Evolutionary conservation across 2,888 invertebrate species (phyloP), one percentile per base, ranked within the genome.

Genomic region (Meandrusa payeni): DNA sequence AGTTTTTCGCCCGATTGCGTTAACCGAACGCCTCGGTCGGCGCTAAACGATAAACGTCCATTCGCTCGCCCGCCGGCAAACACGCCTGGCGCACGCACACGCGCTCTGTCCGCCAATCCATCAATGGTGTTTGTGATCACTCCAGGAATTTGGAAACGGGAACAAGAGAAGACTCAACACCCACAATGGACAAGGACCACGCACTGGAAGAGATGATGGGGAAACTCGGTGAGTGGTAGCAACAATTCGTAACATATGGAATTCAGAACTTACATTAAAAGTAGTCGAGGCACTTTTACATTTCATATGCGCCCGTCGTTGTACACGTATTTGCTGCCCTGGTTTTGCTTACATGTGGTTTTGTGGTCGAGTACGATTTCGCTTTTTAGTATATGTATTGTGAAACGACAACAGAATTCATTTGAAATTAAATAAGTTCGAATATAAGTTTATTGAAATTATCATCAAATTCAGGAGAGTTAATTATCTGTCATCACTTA

Each of bases 131-230:
- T 73, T 72, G 77, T 79, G 76, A 64, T 56, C 56, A 41, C 74
- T 69, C 54, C 75, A 76, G 73, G 70, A 66, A 50, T 62, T 61
- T 46, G 54, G 49, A 49, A 50, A 47, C 48, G 47, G 43, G 54
- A 44, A 40, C 49, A 41, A 52, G 12, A 15, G 22, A 20, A 47
- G 47, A 42, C 45, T 44, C n/a, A 41, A 27, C 37, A 45, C 2
- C 29, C 54, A 75, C 36, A 66, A 91, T 91, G 91, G 91, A 91
- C 62, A 90, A 90, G 68, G 91, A 91, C 76, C 88, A 83, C 61
- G 90, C 91, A 15, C 65, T 92, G 41, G 91, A 92, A 64, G 91
- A 91, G 56, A 88, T 91, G 69, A 91, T 92, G 92, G 90, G 90
- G 59, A 90, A 91, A 69, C 76, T 92, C 59, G 91, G 91, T 92